A percentile compares a stretch with the other conserved stretches of the same genome.
Evolutionary conservation across 2,888 invertebrate genomes (phyloP).

Genomic region (Watsonalla cultraria): DNA sequence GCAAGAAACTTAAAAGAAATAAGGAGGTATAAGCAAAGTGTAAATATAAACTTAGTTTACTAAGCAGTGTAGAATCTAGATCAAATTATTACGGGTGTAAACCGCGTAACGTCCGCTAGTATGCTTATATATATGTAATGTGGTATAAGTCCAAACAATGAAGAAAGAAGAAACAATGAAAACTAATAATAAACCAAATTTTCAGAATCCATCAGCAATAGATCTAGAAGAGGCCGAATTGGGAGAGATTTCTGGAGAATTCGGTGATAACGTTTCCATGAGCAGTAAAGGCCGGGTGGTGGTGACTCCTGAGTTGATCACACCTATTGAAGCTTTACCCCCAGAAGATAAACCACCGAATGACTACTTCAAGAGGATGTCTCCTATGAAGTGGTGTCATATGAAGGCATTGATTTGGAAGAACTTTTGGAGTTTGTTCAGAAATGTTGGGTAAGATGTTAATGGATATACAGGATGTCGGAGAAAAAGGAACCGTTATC

Average conservation of each 20-base stretch:
- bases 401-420: conserved; percentile 93
- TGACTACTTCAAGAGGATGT: conserved; percentile 77
- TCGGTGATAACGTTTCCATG: conserved; percentile 91
- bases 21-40: too few species aligned
- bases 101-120: too few species aligned
- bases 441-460: conserved; percentile 85
- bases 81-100: too few species aligned
- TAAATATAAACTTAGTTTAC: too few species aligned
- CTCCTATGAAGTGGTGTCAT: conserved; percentile 83
- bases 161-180: too few species aligned
- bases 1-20: too few species aligned
- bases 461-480: too few species aligned
- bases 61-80: too few species aligned
- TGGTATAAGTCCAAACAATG: too few species aligned
- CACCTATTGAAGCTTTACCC: conserved; percentile 80
- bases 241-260: conserved; percentile 91
- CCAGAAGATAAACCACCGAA: conserved; percentile 81
- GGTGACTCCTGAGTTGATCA: conserved; percentile 73
- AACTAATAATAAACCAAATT: not conserved
- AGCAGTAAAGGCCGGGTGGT: conserved; percentile 84
- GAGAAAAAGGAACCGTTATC: too few species aligned
- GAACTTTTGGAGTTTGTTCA: conserved; percentile 91
- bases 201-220: conserved; percentile 80
- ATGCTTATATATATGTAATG: too few species aligned
- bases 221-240: conserved; percentile 84